Conservation (phyloP, 2,888 invertebrate species). For the Morinoia aosen region DNA sequence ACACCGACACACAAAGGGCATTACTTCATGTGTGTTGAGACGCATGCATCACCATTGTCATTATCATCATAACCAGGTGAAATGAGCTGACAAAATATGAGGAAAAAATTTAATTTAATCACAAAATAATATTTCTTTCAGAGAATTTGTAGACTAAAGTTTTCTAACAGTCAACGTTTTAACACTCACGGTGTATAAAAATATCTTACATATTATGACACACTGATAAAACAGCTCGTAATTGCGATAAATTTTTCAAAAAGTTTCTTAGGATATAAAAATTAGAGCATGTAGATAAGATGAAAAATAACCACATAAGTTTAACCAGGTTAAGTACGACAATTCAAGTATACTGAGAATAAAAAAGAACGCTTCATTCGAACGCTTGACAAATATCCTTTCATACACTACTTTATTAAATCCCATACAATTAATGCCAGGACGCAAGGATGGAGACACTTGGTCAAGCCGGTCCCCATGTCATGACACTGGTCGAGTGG, state of each 20-base stretch:
- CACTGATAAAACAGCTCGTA: not conserved
- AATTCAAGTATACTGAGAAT: not conserved
- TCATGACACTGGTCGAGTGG: too few relatives aligned
- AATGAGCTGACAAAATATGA: too few relatives aligned
- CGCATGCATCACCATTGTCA: too few relatives aligned
- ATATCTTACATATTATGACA: not conserved
- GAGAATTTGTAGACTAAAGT: not conserved
- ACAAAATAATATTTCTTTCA: not conserved
- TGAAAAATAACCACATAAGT: not conserved
- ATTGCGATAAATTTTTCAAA: not conserved
- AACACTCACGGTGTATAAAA: not conserved
- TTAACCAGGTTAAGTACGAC: not conserved
- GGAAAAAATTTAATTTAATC: too few relatives aligned
- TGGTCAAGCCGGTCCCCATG: too few relatives aligned
- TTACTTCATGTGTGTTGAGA: too few relatives aligned
- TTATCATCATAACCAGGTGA: too few relatives aligned
- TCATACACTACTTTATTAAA: too few relatives aligned
- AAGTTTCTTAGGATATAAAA: not conserved
- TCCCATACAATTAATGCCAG: too few relatives aligned
- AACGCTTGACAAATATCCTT: too few relatives aligned
- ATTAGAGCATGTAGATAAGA: not conserved
- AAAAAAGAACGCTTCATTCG: too few relatives aligned
- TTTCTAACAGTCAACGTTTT: not conserved
- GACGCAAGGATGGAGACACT: too few relatives aligned
- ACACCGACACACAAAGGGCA: not conserved